phyloP scores from a whole-genome alignment of 2,888 invertebrate genomes.

The Apeira syringaria region DNA sequence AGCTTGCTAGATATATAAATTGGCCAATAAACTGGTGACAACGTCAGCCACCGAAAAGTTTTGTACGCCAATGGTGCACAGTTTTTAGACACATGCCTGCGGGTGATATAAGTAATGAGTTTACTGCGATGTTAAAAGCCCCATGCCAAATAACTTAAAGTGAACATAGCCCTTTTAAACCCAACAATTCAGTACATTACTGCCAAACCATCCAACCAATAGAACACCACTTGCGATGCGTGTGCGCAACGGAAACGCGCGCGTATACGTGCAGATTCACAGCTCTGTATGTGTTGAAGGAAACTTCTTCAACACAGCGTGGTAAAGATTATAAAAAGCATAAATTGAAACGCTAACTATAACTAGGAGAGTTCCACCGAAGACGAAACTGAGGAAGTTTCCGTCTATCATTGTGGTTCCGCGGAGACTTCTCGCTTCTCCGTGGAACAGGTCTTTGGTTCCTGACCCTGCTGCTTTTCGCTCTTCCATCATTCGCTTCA shows the following conservation, averaged over 20 bases:
- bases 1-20: too few relatives aligned
- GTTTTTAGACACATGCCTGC: too few relatives aligned
- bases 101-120: too few relatives aligned
- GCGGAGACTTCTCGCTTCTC: conserved; percentile 70
- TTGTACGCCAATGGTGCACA: too few relatives aligned
- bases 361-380: conserved; percentile 89
- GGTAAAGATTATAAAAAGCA: conserved; percentile 90
- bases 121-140: neutral
- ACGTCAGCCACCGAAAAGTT: too few relatives aligned
- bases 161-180: neutral
- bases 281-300: conserved; percentile 91
- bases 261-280: conserved; percentile 64
- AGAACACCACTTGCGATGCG: conserved; percentile 25
- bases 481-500: conserved; percentile 93
- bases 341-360: conserved; percentile 92
- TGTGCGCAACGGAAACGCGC: conserved; percentile 14
- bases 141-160: too few relatives aligned
- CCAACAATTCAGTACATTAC: conserved; percentile 5
- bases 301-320: conserved; percentile 89
- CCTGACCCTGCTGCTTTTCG: conserved; percentile 80
- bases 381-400: conserved; percentile 92
- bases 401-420: conserved; percentile 90
- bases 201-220: conserved; percentile 23
- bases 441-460: conserved; percentile 75
- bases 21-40: too few relatives aligned